Percentiles rank a stretch among this genome's conserved stretches.
Conservation (phyloP, 2,797 vertebrate species). For the Scyliorhinus canicula region DNA sequence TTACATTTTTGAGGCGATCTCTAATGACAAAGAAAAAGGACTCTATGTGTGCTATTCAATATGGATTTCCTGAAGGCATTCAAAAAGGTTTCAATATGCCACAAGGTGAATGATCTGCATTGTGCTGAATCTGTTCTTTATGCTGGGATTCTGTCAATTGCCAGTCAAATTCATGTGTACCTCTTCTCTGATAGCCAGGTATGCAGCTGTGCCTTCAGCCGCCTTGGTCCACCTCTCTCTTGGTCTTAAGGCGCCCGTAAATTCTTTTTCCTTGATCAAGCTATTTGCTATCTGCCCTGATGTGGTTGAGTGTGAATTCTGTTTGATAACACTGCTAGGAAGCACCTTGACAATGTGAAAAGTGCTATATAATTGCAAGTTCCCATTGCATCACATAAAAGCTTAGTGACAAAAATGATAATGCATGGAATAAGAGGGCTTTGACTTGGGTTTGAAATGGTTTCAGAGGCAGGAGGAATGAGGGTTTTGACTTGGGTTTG, state of each 20-base stretch:
- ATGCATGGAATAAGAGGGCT: neutral
- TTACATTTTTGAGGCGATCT: neutral
- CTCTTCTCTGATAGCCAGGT: no score
- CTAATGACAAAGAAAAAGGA: neutral
- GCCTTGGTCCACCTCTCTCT: neutral
- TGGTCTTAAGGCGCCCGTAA: neutral
- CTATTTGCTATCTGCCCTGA: neutral
- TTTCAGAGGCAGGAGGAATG: neutral
- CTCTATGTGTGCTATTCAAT: neutral
- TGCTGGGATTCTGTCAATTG: neutral
- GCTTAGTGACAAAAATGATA: neutral
- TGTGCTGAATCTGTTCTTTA: neutral
- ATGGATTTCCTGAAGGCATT: neutral
- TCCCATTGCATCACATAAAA: neutral
- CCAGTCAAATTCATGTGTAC: neutral
- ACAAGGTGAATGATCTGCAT: neutral
- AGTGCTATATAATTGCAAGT: neutral
- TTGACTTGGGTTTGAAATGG: neutral
- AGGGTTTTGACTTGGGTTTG: no score
- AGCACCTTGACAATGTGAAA: neutral
- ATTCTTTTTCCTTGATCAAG: neutral
- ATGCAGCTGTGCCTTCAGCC: neutral
- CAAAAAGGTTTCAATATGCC: neutral
- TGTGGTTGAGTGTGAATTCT: neutral
- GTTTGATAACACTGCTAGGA: neutral